Evolutionary conservation across 2,888 invertebrate genomes (phyloP), one percentile per base, ranked within the genome.

Genomic region (Neoitamus cyanurus): DNA sequence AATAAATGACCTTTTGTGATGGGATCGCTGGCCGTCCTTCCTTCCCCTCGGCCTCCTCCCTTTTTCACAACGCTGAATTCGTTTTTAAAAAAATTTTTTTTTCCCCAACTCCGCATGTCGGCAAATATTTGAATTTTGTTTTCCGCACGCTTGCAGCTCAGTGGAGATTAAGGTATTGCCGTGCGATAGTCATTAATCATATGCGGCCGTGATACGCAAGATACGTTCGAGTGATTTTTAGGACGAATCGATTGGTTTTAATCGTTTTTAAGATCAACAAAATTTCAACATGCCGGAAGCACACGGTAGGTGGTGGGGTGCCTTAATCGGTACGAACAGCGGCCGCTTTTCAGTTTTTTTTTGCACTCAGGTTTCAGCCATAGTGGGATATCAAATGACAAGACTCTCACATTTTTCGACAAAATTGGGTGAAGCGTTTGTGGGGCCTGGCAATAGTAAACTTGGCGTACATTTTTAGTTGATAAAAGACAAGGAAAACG

Each of bases 1-100:
- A 73, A 73, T 73, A 73, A 73, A 73, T 73, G 73, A 73, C 34
- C 73, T 73, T 58, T 73, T 37, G 73, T 73, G 73, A 73, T 73
- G 36, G 36, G 25, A 68, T 68, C 68, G 15, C 15, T 3, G 68
- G 20, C 36, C 73, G 73, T 13, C 73, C 15, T 36, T 7, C 34
- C 15, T 34, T n/a, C 42, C 58, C 9, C 58, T 2, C 15, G 25
- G 6, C 58, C 9, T 20, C 9, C 5, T 9, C 20, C 7, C 20
- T 48, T 48, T 25, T 58, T 58, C 25, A 25, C 15, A 9, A 58
- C 25, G 15, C 31, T 36, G 34, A 34, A 31, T 34, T 36, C 25
- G 15, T 20, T 15, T 48, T 48, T 15, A 7, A n/a, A n/a, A n/a
- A n/a, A n/a, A n/a, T 36, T 72, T 31, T 31, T 72, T 13, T 37